Evolutionary conservation across 2,113 vertebrate species (phyloP).

Genomic region (Cromileptes altivelis): DNA sequence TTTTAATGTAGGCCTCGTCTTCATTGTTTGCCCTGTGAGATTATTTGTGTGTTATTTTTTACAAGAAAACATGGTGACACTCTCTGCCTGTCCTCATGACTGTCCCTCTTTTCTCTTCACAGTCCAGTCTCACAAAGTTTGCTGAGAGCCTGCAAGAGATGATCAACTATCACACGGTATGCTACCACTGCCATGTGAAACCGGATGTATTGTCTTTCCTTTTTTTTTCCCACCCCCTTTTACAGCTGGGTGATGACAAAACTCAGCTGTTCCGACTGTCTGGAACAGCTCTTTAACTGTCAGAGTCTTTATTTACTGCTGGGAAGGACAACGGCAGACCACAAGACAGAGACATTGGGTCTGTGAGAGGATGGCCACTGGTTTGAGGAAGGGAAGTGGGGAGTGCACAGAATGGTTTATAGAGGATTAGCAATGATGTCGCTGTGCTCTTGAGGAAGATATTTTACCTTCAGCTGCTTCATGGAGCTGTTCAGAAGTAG

Average conservation of each 20-base stretch:
- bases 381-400: background rate
- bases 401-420: background rate
- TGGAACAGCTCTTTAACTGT: constrained; percentile 32
- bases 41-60: background rate
- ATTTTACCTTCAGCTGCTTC: background rate
- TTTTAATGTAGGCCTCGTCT: background rate
- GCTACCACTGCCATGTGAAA: constrained; percentile 72
- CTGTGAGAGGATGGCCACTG: background rate
- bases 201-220: constrained; percentile 24
- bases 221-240: background rate
- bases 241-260: constrained; percentile 46
- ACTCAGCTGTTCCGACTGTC: constrained; percentile 28
- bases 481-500: background rate
- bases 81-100: background rate
- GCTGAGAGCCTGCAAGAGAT: constrained; percentile 97
- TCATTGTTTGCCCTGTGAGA: background rate
- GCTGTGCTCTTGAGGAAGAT: background rate
- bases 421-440: background rate
- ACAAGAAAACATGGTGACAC: background rate
- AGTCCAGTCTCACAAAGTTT: constrained; percentile 95
- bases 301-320: constrained; percentile 40
- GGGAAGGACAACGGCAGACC: constrained; percentile 29
- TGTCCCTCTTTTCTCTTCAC: constrained; percentile 57
- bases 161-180: constrained; percentile 98
- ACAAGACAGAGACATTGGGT: background rate